Conservation (phyloP, 2,888 invertebrate species). For the Drosophila longiperda region DNA sequence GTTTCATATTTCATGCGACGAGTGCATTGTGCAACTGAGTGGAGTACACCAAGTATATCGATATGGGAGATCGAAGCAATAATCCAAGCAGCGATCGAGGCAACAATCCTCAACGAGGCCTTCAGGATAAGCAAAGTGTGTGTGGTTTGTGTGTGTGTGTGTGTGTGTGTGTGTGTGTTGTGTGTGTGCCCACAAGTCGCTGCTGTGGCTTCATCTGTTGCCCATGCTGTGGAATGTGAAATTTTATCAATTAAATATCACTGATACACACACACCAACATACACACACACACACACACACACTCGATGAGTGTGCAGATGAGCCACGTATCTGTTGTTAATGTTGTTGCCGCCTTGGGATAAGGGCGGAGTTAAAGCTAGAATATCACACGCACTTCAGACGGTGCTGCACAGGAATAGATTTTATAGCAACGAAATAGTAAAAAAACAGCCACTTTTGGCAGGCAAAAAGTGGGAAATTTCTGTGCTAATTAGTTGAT, state of each 20-base stretch:
- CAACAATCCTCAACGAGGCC: conserved; percentile 52
- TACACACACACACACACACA: conserved; percentile 2
- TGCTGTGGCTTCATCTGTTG: conserved; percentile 3
- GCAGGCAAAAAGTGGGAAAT: not conserved
- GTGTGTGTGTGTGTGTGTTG: not conserved
- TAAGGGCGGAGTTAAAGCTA: conserved; percentile 30
- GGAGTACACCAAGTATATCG: conserved; percentile 49
- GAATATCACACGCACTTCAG: not conserved
- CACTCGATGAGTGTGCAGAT: conserved; percentile 8
- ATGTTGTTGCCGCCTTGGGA: conserved; percentile 40
- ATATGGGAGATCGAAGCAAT: conserved; percentile 48
- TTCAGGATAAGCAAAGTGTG: conserved; percentile 58
- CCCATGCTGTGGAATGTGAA: conserved; percentile 68
- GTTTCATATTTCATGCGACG: conserved; percentile 79
- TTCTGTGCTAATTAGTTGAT: not conserved
- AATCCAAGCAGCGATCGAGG: conserved; percentile 1
- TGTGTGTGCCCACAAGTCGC: conserved; percentile 19
- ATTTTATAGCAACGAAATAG: not conserved
- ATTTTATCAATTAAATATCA: conserved; percentile 76
- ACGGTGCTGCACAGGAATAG: not conserved
- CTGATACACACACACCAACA: conserved; percentile 7
- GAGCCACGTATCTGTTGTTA: conserved; percentile 19
- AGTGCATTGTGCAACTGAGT: conserved; percentile 70
- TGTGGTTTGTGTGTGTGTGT: not conserved
- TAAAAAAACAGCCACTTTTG: not conserved